These are phyloP conservation scores for Ganaspis brasiliensis DNA, from an alignment of 2,888 invertebrate genomes.

Conservation along the genomic window DNA sequence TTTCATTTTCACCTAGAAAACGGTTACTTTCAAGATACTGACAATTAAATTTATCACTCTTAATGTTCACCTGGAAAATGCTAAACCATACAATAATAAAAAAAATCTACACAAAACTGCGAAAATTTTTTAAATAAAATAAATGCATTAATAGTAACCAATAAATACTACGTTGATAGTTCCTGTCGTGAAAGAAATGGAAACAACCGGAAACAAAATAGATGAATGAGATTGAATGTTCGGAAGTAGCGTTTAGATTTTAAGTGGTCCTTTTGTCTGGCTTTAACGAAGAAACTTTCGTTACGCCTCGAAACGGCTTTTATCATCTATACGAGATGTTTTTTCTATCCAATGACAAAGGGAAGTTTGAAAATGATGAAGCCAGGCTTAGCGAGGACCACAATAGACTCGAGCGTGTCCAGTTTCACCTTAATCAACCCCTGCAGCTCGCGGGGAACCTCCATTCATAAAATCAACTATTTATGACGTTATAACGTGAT, in stretches of 20 bases:
- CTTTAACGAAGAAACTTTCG: conserved; percentile 31
- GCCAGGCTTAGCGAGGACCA: not conserved
- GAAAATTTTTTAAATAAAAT: too few relatives aligned
- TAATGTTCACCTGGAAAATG: too few relatives aligned
- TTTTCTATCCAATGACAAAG: conserved; percentile 28
- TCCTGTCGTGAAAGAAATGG: not conserved
- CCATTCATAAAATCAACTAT: conserved; percentile 35
- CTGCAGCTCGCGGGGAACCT: conserved; percentile 17
- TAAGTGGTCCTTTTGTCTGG: conserved; percentile 29
- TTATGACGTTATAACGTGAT: conserved; percentile 11
- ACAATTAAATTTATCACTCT: too few relatives aligned
- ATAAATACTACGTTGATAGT: not conserved
- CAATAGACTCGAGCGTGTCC: conserved; percentile 20
- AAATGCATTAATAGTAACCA: too few relatives aligned
- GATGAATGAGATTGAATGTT: conserved; percentile 10
- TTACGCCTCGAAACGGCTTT: conserved; percentile 19
- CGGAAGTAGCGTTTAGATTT: conserved; percentile 48
- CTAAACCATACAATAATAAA: too few relatives aligned
- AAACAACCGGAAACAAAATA: conserved; percentile 7
- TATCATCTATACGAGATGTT: conserved; percentile 32
- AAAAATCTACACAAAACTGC: too few relatives aligned
- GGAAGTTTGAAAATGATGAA: conserved; percentile 29
- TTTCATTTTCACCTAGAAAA: too few relatives aligned
- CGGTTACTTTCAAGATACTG: too few relatives aligned
- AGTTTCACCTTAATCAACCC: conserved; percentile 35